Percentiles rank a stretch among this genome's conserved stretches.
Evolutionary conservation across 2,888 invertebrate genomes (phyloP).

Genomic region (Diachrysia chrysitis): DNA sequence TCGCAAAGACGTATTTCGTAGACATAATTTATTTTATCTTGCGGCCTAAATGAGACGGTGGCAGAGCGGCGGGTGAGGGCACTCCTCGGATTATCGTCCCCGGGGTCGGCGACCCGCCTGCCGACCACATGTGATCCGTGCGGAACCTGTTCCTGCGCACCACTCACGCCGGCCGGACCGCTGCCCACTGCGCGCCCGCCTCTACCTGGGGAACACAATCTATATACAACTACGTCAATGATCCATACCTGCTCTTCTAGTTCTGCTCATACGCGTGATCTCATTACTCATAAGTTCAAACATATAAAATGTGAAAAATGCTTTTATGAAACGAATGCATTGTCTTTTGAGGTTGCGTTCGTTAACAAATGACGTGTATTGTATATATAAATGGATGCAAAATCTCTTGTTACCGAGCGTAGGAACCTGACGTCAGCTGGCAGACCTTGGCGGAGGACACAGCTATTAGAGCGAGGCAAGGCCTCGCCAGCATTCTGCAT

Average conservation of each 20-base stretch:
- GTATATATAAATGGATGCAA: conserved; percentile 66
- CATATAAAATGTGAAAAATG: conserved; percentile 3
- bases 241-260: conserved; percentile 11
- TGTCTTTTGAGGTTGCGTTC: conserved; percentile 40
- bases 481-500: conserved; percentile 81
- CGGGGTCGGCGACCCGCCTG: conserved; percentile 79
- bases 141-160: conserved; percentile 84
- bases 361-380: conserved; percentile 63
- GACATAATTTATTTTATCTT: conserved; percentile 53
- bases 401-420: conserved; percentile 81
- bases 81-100: conserved; percentile 76
- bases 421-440: conserved; percentile 81
- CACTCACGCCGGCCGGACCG: conserved; percentile 75
- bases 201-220: conserved; percentile 64
- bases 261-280: conserved; percentile 13
- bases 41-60: conserved; percentile 52
- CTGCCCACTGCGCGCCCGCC: conserved; percentile 54
- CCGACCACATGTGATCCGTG: conserved; percentile 81
- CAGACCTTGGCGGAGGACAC: conserved; percentile 85
- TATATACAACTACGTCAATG: conserved; percentile 34
- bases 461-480: conserved; percentile 84
- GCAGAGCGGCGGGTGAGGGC: conserved; percentile 66
- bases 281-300: background rate
- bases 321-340: conserved; percentile 26
- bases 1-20: conserved; percentile 31